A percentile compares a stretch with the other conserved stretches of the same genome.
phyloP scores from a whole-genome alignment of 2,888 invertebrate genomes.

The Scrobipalpa costella region DNA sequence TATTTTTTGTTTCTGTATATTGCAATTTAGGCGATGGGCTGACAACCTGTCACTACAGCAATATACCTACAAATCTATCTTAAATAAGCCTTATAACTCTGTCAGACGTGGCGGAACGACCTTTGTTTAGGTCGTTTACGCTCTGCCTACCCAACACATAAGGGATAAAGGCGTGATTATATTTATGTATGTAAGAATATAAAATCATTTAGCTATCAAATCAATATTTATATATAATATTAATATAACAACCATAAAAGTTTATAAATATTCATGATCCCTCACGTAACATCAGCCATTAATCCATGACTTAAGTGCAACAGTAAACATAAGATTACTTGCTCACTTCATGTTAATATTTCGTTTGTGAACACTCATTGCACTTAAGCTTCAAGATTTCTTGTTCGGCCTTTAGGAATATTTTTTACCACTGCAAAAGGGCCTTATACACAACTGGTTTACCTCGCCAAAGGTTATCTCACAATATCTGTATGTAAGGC shows the following conservation, averaged over 20 bases:
- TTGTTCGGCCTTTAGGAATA: not conserved
- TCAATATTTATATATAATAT: too few species aligned
- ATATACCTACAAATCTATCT: too few species aligned
- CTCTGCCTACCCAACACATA: too few species aligned
- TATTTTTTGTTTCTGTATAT: too few species aligned
- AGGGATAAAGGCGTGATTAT: too few species aligned
- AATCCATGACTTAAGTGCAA: not conserved
- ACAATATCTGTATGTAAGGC: slow-evolving; percentile 33
- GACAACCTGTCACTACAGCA: too few species aligned
- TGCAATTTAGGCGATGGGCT: too few species aligned
- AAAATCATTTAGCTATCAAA: not conserved
- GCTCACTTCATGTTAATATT: not conserved
- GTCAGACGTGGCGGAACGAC: too few species aligned
- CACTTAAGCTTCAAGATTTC: not conserved
- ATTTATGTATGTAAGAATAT: not conserved
- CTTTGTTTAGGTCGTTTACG: too few species aligned
- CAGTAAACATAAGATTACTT: too few species aligned
- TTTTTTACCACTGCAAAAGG: slow-evolving; percentile 30
- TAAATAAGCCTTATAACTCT: too few species aligned
- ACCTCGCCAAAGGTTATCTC: slow-evolving; percentile 50
- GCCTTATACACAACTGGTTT: slow-evolving; percentile 47
- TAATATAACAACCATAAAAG: too few species aligned
- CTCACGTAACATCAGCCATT: not conserved
- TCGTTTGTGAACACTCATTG: not conserved
- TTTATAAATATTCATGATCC: not conserved